Base-by-base conservation (phyloP, 1,140 invertebrate genomes). In the Aphelinus atriplicis region DNA sequence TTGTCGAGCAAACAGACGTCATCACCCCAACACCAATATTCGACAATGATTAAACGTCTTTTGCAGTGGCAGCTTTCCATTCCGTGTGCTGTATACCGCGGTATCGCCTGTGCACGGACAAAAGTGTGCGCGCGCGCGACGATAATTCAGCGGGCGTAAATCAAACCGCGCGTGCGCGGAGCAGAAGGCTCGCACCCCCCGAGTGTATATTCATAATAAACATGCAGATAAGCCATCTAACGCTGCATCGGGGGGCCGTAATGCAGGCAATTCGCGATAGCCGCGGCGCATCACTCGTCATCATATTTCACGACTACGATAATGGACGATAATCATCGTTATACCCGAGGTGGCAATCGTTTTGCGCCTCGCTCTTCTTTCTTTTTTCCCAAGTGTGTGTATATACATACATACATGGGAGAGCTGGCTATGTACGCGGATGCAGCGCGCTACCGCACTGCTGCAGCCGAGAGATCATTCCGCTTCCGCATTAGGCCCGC, bases 241-340 rank as follows among this genome's bases (percentile, higher is more conserved):
- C 45, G 61, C 57, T 42, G 57, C 58, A 26, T 46, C 60, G 26
- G 43, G 45, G 3, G 60, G 47, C 61, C 2, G 61, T 46, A 47
- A 46, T n/a, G 46, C 46, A 47, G 61, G 61, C 48, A 63, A 63
- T 63, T 63, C 61, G n/a, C 46, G 46, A 9, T 45, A 48, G 43
- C 48, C 46, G 58, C 26, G 58, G 5, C 47, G 3, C 7, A 6
- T 1, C 56, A 62, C 56, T 57, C 58, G 56, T 66, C 50, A 9
- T 62, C 62, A 66, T 66, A 73, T 73, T 73, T 67, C 63, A 73
- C 55, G 42, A 61, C 47, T 46, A 61, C 48, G 63, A 65, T 67
- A 67, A 73, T 67, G 42, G 46, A 66, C 26, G 64, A 60, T 73
- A 73, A 73, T 61, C 68, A 55, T 73, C 56, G 61, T 73, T 73